phyloP scores from a whole-genome alignment of 2,888 invertebrate species.

The Cyclophora albipunctata region DNA sequence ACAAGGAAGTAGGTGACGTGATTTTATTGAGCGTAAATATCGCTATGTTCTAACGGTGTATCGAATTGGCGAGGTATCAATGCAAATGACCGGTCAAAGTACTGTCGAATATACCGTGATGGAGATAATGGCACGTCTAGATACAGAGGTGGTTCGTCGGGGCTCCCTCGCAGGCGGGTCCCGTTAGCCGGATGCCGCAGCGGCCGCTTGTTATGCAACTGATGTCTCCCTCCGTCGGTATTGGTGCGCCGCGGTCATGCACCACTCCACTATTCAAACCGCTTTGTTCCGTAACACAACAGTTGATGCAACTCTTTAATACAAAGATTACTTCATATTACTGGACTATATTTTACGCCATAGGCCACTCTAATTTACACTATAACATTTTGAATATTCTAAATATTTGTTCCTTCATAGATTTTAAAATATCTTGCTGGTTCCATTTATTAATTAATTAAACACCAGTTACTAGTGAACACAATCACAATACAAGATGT shows the following conservation, averaged over 20 bases:
- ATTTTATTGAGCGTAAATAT: conserved; percentile 27
- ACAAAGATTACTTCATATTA: conserved; percentile 20
- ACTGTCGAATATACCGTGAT: conserved; percentile 27
- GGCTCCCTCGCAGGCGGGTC: conserved; percentile 38
- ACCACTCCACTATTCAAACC: conserved; percentile 18
- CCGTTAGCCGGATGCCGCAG: conserved; percentile 63
- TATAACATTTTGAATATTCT: too few species aligned
- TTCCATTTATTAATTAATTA: too few species aligned
- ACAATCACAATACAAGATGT: too few species aligned
- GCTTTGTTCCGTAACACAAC: conserved; percentile 26
- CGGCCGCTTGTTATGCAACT: conserved; percentile 65
- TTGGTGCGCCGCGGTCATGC: conserved; percentile 19
- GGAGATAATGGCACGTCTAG: conserved; percentile 33
- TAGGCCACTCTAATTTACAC: background rate
- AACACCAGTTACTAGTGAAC: too few species aligned
- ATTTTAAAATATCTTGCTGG: too few species aligned
- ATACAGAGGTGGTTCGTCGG: conserved; percentile 26
- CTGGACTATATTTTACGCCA: conserved; percentile 9
- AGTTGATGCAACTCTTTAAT: conserved; percentile 22
- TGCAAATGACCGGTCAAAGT: conserved; percentile 41
- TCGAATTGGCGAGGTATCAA: conserved; percentile 33
- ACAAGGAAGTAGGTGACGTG: conserved; percentile 40
- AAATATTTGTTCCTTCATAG: too few species aligned
- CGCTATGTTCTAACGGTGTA: conserved; percentile 22
- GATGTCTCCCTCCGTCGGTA: conserved; percentile 41